These are phyloP conservation scores for Gephyroberyx darwinii DNA, from an alignment of 2,797 vertebrate genomes.

Conservation along the genomic window DNA sequence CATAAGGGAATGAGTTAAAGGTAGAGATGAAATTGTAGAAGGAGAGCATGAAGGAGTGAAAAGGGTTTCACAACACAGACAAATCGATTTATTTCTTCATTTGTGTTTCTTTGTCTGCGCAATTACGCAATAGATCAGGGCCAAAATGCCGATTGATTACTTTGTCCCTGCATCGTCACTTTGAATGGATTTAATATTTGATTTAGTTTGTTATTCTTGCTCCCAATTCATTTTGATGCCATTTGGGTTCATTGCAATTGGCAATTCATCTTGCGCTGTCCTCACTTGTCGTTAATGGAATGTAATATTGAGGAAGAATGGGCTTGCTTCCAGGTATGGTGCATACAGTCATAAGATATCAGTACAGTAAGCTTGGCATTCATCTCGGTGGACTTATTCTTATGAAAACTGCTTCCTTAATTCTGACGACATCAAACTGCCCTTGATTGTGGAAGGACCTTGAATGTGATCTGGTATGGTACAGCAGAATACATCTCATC, in stretches of 20 bases:
- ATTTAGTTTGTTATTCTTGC: constrained; percentile 71
- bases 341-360: background rate
- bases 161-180: constrained; percentile 55
- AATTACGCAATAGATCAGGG: constrained; percentile 61
- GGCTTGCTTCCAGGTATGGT: background rate
- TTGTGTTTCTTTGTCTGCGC: constrained; percentile 60
- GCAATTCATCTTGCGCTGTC: constrained; percentile 62
- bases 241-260: constrained; percentile 51
- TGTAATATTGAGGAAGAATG: constrained; percentile 37
- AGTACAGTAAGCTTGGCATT: background rate
- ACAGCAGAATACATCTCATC: constrained; percentile 4
- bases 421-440: background rate
- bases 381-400: background rate
- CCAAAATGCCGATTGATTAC: constrained; percentile 71
- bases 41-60: constrained; percentile 7
- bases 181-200: constrained; percentile 74
- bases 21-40: background rate
- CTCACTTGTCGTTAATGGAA: constrained; percentile 43
- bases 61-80: constrained; percentile 29
- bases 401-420: no score
- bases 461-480: background rate
- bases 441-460: background rate
- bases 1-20: constrained; percentile 19
- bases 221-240: constrained; percentile 38
- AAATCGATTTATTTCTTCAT: constrained; percentile 48